These are phyloP conservation scores for Drosophila fungiperda DNA, from an alignment of 2,888 invertebrate species.

Conservation along the genomic window DNA sequence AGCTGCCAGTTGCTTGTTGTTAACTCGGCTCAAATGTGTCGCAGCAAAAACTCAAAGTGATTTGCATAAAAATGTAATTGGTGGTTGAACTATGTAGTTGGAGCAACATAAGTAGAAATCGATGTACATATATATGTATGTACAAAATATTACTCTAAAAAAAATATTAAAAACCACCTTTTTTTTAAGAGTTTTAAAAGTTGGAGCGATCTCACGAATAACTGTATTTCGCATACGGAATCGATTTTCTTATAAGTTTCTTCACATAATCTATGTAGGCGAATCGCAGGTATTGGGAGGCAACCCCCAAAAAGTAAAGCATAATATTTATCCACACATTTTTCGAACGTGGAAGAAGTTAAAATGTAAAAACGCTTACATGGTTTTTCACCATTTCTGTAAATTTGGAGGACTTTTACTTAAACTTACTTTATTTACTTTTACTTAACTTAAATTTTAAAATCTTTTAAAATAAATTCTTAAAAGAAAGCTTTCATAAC, in stretches of 20 bases:
- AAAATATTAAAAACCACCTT: not conserved
- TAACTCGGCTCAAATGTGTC: slow-evolving; percentile 26
- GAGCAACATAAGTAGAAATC: not conserved
- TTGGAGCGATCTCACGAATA: not conserved
- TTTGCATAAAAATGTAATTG: slow-evolving; percentile 62
- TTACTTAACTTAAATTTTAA: no score
- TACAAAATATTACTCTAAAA: not conserved
- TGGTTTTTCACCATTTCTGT: not conserved
- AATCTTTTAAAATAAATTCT: not conserved
- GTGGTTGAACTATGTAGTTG: slow-evolving; percentile 11
- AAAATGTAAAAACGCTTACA: not conserved
- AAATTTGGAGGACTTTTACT: no score
- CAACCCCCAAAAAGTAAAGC: not conserved
- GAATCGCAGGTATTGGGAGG: not conserved
- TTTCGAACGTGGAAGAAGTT: not conserved
- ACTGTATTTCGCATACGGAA: not conserved
- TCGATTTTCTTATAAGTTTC: not conserved
- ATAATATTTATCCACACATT: not conserved
- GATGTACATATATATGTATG: not conserved
- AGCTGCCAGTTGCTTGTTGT: not conserved
- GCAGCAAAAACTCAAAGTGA: slow-evolving; percentile 50
- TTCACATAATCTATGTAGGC: not conserved
- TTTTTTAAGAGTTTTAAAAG: not conserved
- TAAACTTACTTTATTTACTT: no score
- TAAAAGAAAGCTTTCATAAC: not conserved